A percentile compares a stretch with the other conserved stretches of the same genome.
phyloP scores from a whole-genome alignment of 2,113 vertebrate genomes.

The Neolamprologus variostigma region DNA sequence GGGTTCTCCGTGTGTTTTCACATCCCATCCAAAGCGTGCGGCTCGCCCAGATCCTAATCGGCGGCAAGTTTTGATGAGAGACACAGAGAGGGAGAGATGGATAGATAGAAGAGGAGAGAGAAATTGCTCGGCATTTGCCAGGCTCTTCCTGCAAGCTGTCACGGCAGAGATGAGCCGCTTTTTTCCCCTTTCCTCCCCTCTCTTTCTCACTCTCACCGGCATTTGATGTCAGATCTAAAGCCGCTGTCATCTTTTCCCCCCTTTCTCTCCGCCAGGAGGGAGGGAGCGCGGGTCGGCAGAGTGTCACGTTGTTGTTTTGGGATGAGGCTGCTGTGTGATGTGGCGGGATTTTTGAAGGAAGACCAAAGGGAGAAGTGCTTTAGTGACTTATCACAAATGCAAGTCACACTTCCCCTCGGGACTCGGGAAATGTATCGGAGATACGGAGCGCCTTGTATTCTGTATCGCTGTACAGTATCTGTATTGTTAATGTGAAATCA shows the following conservation, averaged over 20 bases:
- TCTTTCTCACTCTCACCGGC: slow-evolving; percentile 38
- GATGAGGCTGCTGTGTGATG: slow-evolving; percentile 57
- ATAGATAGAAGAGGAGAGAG: slow-evolving; percentile 28
- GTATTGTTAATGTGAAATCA: background rate
- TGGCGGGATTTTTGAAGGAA: slow-evolving; percentile 60
- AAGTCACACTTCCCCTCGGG: slow-evolving; percentile 17
- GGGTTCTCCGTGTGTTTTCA: slow-evolving; percentile 60
- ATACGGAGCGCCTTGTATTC: background rate
- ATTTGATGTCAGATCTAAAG: slow-evolving; percentile 72
- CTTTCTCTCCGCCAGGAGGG: slow-evolving; percentile 46
- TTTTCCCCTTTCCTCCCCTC: slow-evolving; percentile 1
- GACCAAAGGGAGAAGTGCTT: slow-evolving; percentile 53
- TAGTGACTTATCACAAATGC: slow-evolving; percentile 44
- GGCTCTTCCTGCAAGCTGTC: slow-evolving; percentile 63
- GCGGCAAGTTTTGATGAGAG: slow-evolving; percentile 52
- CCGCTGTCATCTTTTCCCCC: slow-evolving; percentile 55
- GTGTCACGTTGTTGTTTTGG: slow-evolving; percentile 68
- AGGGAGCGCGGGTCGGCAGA: slow-evolving; percentile 49
- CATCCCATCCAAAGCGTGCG: slow-evolving; percentile 36
- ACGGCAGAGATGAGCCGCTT: slow-evolving; percentile 57
- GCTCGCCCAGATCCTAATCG: slow-evolving; percentile 66
- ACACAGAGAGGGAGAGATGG: slow-evolving; percentile 20
- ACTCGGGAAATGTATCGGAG: slow-evolving; percentile 15
- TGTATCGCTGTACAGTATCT: background rate
- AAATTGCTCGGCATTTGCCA: slow-evolving; percentile 31